Conservation (phyloP, 1,140 invertebrate genomes). For the Aphelenchoides besseyi region DNA sequence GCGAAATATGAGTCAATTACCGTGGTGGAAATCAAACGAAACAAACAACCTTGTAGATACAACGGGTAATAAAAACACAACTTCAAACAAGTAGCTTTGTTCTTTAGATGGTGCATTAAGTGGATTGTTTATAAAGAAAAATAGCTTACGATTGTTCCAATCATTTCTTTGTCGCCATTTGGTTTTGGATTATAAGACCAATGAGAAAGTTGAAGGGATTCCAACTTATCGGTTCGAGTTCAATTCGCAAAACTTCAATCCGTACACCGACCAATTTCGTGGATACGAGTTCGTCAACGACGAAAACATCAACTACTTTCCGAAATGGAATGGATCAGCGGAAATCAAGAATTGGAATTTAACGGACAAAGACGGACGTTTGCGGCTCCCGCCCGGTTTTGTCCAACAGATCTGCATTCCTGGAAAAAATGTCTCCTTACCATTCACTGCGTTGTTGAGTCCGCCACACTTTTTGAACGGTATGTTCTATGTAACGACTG, state of each 20-base stretch:
- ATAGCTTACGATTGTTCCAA: background rate
- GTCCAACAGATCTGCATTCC: constrained; percentile 14
- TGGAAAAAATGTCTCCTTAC: constrained; percentile 2
- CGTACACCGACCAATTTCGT: background rate
- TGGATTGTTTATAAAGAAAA: constrained; percentile 10
- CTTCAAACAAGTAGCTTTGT: background rate
- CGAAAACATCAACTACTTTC: constrained; percentile 14
- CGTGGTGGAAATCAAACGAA: constrained; percentile 2
- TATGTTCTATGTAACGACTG: background rate
- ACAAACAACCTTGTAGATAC: constrained; percentile 10
- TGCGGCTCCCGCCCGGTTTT: constrained; percentile 1
- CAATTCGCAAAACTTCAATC: constrained; percentile 15
- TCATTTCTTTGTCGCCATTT: constrained; percentile 20
- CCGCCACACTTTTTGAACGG: background rate
- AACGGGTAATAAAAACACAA: constrained; percentile 7
- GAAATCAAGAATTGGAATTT: no score
- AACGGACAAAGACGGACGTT: background rate
- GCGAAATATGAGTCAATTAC: background rate
- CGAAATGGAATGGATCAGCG: no score
- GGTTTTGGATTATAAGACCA: background rate
- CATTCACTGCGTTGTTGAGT: background rate
- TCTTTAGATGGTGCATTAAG: constrained; percentile 15
- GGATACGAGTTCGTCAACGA: constrained; percentile 9
- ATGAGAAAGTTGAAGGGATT: constrained; percentile 12
- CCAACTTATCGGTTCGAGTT: background rate